Evolutionary conservation across 2,797 vertebrate genomes (phyloP).

Genomic region (Chelmon rostratus): DNA sequence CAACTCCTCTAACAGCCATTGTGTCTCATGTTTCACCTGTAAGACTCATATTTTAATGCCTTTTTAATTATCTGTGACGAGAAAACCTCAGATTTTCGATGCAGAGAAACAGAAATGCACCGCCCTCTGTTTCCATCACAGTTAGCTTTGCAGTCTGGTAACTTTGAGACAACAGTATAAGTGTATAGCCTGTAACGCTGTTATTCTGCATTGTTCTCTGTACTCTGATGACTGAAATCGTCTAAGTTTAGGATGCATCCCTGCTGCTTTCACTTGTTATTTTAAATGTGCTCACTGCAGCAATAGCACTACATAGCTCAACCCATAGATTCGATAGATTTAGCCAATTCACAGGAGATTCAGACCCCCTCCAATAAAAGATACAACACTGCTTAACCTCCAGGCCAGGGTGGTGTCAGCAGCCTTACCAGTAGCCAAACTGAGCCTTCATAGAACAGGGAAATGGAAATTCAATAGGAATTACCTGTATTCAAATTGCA

Average conservation of each 20-base stretch:
- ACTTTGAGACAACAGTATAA: too few species aligned
- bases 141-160: too few species aligned
- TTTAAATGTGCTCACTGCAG: not conserved
- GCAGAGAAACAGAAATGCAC: too few species aligned
- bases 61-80: not conserved
- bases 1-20: not conserved
- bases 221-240: not conserved
- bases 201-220: too few species aligned
- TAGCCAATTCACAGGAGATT: not conserved
- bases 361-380: not conserved
- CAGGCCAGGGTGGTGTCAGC: not conserved
- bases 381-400: slow-evolving; percentile 3
- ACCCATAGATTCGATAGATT: not conserved
- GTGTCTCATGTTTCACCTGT: not conserved
- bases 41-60: not conserved
- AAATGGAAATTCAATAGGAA: not conserved
- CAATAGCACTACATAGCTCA: not conserved
- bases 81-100: not conserved
- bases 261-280: not conserved
- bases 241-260: not conserved
- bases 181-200: too few species aligned
- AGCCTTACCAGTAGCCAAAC: not conserved
- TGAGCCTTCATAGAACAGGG: not conserved
- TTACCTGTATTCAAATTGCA: not conserved
- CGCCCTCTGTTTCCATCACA: not conserved